A percentile compares a stretch with the other conserved stretches of the same genome.
Evolutionary conservation across 2,888 invertebrate species (phyloP).

Genomic region (Nymphalis urticae): DNA sequence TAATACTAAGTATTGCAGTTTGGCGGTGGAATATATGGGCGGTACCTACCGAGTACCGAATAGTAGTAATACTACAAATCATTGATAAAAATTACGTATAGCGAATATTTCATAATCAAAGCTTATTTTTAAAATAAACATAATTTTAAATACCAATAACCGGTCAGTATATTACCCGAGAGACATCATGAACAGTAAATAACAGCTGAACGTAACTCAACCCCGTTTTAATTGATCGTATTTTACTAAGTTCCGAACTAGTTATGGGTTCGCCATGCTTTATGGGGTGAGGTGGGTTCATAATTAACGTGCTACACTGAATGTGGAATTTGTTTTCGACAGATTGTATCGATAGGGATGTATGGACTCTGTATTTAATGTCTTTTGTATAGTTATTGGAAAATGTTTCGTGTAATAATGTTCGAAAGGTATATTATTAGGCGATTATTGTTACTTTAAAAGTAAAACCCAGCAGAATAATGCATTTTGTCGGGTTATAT

Average conservation of each 20-base stretch:
- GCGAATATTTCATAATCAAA: too few species aligned
- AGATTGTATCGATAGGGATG: conserved; percentile 31
- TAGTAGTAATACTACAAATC: too few species aligned
- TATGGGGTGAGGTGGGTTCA: conserved; percentile 45
- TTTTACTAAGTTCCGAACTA: conserved; percentile 53
- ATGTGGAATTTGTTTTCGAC: conserved; percentile 35
- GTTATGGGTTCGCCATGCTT: conserved; percentile 48
- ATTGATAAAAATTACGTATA: too few species aligned
- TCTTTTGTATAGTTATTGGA: conserved; percentile 16
- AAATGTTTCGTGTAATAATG: neutral
- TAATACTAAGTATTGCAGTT: too few species aligned
- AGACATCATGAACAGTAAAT: conserved; percentile 33
- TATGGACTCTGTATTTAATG: conserved; percentile 24
- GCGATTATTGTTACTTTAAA: too few species aligned
- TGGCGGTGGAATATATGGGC: too few species aligned
- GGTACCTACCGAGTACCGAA: too few species aligned
- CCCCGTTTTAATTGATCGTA: conserved; percentile 56
- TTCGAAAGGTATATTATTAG: too few species aligned
- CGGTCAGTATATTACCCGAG: neutral
- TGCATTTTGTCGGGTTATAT: too few species aligned
- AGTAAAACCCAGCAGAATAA: too few species aligned
- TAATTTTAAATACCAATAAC: conserved; percentile 1
- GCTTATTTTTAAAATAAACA: neutral
- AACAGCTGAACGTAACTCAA: conserved; percentile 36
- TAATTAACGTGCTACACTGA: conserved; percentile 41